These are phyloP conservation scores for Ctenopoma kingsleyae DNA, from an alignment of 2,797 vertebrate genomes.

Conservation along the genomic window DNA sequence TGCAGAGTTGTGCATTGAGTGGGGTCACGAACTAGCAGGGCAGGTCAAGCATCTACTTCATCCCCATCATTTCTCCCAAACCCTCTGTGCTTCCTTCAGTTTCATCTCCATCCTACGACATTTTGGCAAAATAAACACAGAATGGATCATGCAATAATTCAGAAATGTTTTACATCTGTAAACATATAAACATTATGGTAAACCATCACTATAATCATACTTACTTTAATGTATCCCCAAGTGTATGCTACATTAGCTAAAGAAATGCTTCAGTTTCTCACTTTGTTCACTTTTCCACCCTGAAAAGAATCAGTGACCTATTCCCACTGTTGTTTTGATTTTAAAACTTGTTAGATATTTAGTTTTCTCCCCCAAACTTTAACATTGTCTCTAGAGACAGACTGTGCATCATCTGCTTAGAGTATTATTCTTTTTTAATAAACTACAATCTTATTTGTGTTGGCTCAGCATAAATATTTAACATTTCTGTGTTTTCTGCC, in stretches of 20 bases:
- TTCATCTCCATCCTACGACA: conserved; percentile 53
- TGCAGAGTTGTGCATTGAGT: conserved; percentile 54
- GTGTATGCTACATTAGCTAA: conserved; percentile 22
- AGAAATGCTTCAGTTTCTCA: not conserved
- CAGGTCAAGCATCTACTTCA: conserved; percentile 71
- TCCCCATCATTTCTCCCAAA: conserved; percentile 55
- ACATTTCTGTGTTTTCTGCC: conserved; percentile 10
- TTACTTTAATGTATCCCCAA: not conserved
- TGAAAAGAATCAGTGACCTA: not conserved
- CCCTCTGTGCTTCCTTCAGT: conserved; percentile 44
- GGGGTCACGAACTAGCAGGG: conserved; percentile 67
- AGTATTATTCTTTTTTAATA: conserved; percentile 6
- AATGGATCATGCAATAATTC: conserved; percentile 20
- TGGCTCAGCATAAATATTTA: conserved; percentile 12
- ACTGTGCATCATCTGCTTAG: conserved; percentile 5
- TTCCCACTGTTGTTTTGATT: conserved; percentile 6
- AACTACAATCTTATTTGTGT: conserved; percentile 15
- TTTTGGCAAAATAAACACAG: conserved; percentile 43
- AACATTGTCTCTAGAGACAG: not conserved
- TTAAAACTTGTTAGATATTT: not conserved
- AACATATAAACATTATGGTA: not conserved
- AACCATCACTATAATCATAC: not conserved
- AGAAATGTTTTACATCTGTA: conserved; percentile 12
- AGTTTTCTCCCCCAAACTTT: not conserved
- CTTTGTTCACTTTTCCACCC: not conserved